Base-by-base conservation (phyloP, 2,797 vertebrate species). In the Otus scops region DNA sequence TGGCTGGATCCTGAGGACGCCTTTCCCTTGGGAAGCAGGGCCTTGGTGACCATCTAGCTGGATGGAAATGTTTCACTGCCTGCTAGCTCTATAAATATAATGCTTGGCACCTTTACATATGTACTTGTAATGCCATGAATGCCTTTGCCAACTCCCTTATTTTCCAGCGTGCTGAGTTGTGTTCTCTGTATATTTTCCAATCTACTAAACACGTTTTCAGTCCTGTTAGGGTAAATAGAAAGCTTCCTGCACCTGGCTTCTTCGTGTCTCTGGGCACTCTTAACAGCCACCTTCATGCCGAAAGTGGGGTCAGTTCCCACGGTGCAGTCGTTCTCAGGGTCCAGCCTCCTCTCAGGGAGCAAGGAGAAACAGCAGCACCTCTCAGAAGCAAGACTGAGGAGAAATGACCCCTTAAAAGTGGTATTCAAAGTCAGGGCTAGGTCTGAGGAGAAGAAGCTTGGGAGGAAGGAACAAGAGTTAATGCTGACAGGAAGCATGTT, bases 121-220 rank as follows among this genome's bases (percentile, higher is more conserved):
- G 32, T 63, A 15, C 51, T 96, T 92, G 85, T 78, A 94, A 89
- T 92, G 86, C 79, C 84, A 71, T 7, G 19, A 21, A 10, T 61
- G 50, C 60, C 27, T 93, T 89, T 96, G 94, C 95, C 96, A 96
- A 17, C 53, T 97, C 39, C 71, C 8, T 6, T 81, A 65, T 96
- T 95, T 97, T 96, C 93, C 73, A 97, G 60, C 45, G 1, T 53
- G 65, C 45, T 64, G 87, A 56, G n/a, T 85, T 81, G 89, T 76
- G 34, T 65, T 84, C 69, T 83, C 54, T 15, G 74, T 65, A 11
- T 93, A 56, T 91, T 95, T 96, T 92, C 96, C 91, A 96, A 85
- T 54, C 78, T 92, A 41, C 34, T 60, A 30, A 89, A 60, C 69
- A 26, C 95, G 71, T 97, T 96, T 97, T 85, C 70, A 83, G 81